A percentile compares a stretch with the other conserved stretches of the same genome.
These are phyloP conservation scores for Orbicella faveolata DNA, from an alignment of 64 coral and sea anemone species.

Conservation along the genomic window DNA sequence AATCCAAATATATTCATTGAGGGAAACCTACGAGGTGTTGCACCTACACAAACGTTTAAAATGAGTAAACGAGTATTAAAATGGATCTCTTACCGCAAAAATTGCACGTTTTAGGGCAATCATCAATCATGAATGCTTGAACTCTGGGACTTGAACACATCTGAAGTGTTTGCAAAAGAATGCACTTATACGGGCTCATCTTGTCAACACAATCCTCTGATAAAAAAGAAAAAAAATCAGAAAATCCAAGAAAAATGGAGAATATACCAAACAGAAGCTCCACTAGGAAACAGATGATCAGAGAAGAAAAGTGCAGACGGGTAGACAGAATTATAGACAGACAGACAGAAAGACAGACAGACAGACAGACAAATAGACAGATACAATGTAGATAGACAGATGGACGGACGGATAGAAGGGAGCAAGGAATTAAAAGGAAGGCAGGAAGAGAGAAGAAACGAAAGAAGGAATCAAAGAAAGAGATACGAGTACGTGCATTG, in stretches of 20 bases:
- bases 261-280: neutral
- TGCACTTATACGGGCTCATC: neutral
- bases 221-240: neutral
- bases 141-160: neutral
- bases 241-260: neutral
- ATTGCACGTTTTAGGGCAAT: neutral
- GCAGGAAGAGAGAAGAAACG: too few species aligned
- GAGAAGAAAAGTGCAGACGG: neutral
- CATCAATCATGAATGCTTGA: neutral
- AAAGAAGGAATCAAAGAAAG: too few species aligned
- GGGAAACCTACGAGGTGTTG: too few species aligned
- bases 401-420: too few species aligned
- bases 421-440: too few species aligned
- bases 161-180: neutral
- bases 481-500: too few species aligned
- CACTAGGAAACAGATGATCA: neutral
- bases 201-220: conserved; percentile 14
- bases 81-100: conserved; percentile 16
- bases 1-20: too few species aligned
- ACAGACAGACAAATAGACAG: too few species aligned
- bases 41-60: too few species aligned
- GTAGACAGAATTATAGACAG: neutral
- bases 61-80: neutral
- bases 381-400: too few species aligned
- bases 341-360: too few species aligned